Evolutionary conservation across 2,888 invertebrate genomes (phyloP), one percentile per base, ranked within the genome.

Genomic region (Lasioglossum villosulum): DNA sequence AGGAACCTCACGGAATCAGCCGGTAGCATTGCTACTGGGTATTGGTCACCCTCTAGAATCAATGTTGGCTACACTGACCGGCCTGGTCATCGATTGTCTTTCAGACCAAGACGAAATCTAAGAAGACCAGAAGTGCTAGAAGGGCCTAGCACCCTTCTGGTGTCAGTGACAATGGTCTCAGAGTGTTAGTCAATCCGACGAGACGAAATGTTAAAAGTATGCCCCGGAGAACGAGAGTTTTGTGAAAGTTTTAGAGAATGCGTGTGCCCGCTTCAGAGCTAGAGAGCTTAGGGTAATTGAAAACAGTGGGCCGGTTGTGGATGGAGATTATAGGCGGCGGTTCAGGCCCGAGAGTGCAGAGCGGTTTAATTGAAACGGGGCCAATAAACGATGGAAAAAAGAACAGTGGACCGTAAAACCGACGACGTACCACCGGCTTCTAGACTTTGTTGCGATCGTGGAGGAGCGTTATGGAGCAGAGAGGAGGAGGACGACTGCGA

Each of bases 401-500:
- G 79, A 66, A 76, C 73, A 68, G 75, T 78, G 85, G 77, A 82
- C 76, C 81, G 84, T 83, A 80, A 84, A 52, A 52, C 52, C 52
- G 52, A 52, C 52, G 52, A 52, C 23, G 52, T 42, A 84, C 76
- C 66, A 27, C 34, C 4, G 30, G 63, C 63, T 63, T 37, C n/a
- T 68, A 66, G 84, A 86, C 80, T 89, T 89, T 83, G 87, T 84
- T 83, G 85, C 80, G 81, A 84, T 83, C 34, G 80, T 87, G 83
- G n/a, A 27, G 27, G 27, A 59, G 59, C 27, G 59, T 52, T 52
- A 5, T n/a, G 4, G 59, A 59, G 27, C 27, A 30, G 59, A 59
- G 59, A 27, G 27, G 59, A 59, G 27, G 59, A 14, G 27, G 59
- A 23, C 80, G 30, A 68, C 37, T 48, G 45, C 42, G 37, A 74